Percentiles rank a stretch among this genome's conserved stretches.
These are phyloP conservation scores for Saccostrea cuccullata DNA, from an alignment of 1,140 invertebrate species.

Conservation along the genomic window DNA sequence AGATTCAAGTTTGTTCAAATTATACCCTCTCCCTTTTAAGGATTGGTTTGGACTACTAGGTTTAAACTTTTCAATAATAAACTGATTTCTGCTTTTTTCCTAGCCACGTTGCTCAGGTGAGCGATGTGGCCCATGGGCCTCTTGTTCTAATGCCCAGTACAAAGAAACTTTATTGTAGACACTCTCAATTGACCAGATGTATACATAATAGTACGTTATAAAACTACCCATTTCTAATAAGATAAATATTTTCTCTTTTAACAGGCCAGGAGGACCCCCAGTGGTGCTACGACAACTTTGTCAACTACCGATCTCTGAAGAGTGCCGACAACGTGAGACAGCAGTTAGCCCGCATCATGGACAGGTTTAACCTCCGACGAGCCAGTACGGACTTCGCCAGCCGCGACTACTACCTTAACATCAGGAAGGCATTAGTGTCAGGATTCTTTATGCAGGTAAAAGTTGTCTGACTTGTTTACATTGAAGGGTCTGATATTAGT, in stretches of 20 bases:
- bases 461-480: neutral
- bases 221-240: no score
- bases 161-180: no score
- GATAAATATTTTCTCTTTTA: conserved; percentile 38
- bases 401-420: conserved; percentile 99
- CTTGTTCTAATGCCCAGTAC: no score
- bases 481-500: neutral
- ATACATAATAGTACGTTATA: no score
- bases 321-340: conserved; percentile 92
- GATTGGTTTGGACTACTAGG: no score
- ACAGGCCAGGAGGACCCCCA: conserved; percentile 90
- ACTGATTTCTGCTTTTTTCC: no score
- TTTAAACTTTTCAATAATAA: no score
- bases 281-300: conserved; percentile 99
- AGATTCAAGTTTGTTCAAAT: no score
- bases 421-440: conserved; percentile 97
- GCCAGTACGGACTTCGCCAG: conserved; percentile 97
- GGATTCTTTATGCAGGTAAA: conserved; percentile 99
- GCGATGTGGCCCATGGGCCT: no score
- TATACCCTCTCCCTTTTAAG: no score
- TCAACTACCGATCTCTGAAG: conserved; percentile 98
- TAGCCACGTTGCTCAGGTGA: no score
- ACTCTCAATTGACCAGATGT: no score
- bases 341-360: conserved; percentile 92
- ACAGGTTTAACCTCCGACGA: conserved; percentile 94